Evolutionary conservation across 1,140 invertebrate species (phyloP).

Genomic region (Portunus trituberculatus): DNA sequence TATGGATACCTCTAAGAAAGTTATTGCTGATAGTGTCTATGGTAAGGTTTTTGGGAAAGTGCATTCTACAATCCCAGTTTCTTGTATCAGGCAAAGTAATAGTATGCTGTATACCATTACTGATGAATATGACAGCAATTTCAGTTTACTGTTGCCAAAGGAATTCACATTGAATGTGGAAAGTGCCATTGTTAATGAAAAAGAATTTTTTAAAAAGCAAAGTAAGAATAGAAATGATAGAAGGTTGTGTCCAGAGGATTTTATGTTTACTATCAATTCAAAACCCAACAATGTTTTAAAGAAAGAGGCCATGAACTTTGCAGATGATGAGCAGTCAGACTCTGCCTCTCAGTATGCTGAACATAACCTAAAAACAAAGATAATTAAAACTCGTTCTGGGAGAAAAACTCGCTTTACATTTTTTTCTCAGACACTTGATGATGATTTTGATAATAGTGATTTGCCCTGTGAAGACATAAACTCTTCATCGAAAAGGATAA

Average conservation of each 20-base stretch:
- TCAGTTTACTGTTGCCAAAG: constrained; percentile 30
- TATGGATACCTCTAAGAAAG: neutral
- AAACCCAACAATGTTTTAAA: neutral
- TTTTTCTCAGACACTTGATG: constrained; percentile 57
- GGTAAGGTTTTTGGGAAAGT: constrained; percentile 28
- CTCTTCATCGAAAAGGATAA: neutral
- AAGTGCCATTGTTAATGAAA: neutral
- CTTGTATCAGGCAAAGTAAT: constrained; percentile 31
- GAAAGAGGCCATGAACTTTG: neutral
- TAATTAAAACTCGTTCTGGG: constrained; percentile 60
- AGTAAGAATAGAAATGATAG: neutral
- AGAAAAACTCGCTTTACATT: constrained; percentile 64
- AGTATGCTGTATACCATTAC: constrained; percentile 40
- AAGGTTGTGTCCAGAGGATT: neutral
- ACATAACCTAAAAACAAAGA: constrained; percentile 44
- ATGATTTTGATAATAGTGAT: constrained; percentile 48
- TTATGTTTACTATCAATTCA: neutral
- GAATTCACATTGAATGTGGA: neutral
- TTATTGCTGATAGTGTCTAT: constrained; percentile 30
- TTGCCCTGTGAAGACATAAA: neutral
- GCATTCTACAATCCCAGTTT: neutral
- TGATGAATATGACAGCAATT: neutral
- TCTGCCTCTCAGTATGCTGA: neutral
- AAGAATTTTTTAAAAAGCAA: neutral
- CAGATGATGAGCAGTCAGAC: neutral